Evolutionary conservation across 2,797 vertebrate genomes (phyloP).

Genomic region (Myotis pilosus): DNA sequence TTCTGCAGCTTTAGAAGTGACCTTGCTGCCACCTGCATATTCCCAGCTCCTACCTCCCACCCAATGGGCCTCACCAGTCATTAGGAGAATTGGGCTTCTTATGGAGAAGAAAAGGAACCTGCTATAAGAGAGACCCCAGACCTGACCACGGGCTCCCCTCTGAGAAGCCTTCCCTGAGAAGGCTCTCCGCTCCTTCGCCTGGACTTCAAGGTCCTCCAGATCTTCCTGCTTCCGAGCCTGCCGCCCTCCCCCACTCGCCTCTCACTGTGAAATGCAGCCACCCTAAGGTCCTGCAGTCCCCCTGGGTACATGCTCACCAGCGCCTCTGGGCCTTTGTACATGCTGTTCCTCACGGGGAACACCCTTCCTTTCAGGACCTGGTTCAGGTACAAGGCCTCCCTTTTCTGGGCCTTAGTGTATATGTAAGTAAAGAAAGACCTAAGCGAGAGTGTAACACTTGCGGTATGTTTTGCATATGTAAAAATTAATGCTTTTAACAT

Average conservation of each 20-base stretch:
- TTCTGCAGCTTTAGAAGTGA: background rate
- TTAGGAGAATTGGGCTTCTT: background rate
- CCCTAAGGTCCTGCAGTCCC: background rate
- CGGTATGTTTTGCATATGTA: background rate
- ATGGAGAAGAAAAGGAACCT: background rate
- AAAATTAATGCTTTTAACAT: background rate
- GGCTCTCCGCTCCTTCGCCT: background rate
- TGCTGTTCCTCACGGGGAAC: background rate
- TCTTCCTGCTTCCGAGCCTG: background rate
- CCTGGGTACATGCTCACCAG: accelerated
- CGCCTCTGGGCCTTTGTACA: background rate
- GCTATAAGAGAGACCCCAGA: background rate
- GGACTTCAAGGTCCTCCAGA: background rate
- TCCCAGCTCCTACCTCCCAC: background rate
- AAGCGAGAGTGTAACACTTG: background rate
- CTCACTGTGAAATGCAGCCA: background rate
- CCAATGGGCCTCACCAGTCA: too few relatives aligned
- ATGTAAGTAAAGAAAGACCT: background rate
- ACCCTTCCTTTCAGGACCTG: background rate
- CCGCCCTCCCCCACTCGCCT: accelerated
- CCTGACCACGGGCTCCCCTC: background rate
- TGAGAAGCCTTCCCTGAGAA: background rate
- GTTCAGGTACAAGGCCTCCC: background rate
- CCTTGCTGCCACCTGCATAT: background rate
- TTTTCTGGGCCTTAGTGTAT: background rate